A percentile compares a stretch with the other conserved stretches of the same genome.
Evolutionary conservation across 2,113 vertebrate genomes (phyloP).

Genomic region (Etheostoma cragini): DNA sequence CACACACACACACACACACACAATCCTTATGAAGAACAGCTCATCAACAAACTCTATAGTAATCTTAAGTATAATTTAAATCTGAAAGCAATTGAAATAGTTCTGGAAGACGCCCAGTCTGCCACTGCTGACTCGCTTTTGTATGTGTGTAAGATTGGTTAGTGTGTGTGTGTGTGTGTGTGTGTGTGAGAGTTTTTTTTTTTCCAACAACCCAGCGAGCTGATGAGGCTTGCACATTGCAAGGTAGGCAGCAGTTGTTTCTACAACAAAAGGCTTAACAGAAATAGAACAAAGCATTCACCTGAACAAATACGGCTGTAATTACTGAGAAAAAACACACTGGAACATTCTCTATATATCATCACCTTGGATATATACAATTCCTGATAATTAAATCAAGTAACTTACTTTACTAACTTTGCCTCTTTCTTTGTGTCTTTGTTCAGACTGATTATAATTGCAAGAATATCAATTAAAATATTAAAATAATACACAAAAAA

Average conservation of each 20-base stretch:
- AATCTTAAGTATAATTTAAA: slow-evolving; percentile 59
- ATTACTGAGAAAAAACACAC: slow-evolving; percentile 9
- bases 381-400: slow-evolving; percentile 3
- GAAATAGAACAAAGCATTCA: slow-evolving; percentile 57
- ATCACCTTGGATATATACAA: not conserved
- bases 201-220: slow-evolving; percentile 33
- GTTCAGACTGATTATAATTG: not conserved
- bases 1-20: slow-evolving; percentile 10
- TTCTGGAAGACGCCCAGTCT: slow-evolving; percentile 31
- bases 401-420: no score
- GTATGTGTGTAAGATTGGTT: not conserved
- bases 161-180: slow-evolving; percentile 1
- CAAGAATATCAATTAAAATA: not conserved
- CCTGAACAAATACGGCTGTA: slow-evolving; percentile 49
- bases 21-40: slow-evolving; percentile 29
- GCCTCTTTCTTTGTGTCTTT: not conserved
- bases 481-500: not conserved
- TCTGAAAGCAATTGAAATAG: slow-evolving; percentile 43
- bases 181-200: slow-evolving; percentile 17
- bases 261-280: slow-evolving; percentile 61
- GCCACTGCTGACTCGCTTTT: slow-evolving; percentile 11
- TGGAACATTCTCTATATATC: not conserved
- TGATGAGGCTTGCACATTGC: slow-evolving; percentile 43
- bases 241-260: slow-evolving; percentile 52
- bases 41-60: slow-evolving; percentile 53